A percentile compares a stretch with the other conserved stretches of the same genome.
Evolutionary conservation across 2,888 invertebrate species (phyloP).

Genomic region (Trichacis sp.): DNA sequence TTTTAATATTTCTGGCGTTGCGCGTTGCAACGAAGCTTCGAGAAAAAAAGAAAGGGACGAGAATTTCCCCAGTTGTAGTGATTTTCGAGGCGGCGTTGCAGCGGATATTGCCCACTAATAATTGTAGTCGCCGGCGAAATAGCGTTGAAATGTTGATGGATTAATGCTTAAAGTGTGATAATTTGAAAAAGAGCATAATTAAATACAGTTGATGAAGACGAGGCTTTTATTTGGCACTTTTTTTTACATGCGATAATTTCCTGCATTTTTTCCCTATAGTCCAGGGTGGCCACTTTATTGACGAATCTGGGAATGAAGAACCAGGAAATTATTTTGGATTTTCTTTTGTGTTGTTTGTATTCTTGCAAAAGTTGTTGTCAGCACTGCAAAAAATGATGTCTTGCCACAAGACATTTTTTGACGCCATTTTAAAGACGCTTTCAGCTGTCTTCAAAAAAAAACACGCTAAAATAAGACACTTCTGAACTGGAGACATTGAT

Average conservation of each 20-base stretch:
- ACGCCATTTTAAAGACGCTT: no score
- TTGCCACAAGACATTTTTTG: no score
- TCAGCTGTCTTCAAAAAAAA: no score
- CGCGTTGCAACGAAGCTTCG: not conserved
- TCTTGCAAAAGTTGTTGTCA: no score
- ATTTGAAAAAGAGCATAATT: constrained; percentile 9
- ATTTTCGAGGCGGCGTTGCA: constrained; percentile 1
- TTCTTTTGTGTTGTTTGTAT: no score
- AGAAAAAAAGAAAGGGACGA: no score
- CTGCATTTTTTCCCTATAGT: not conserved
- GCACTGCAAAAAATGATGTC: no score
- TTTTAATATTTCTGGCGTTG: not conserved
- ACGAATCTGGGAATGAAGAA: no score
- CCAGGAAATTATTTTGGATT: no score
- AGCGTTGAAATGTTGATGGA: not conserved
- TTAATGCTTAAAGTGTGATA: constrained; percentile 22
- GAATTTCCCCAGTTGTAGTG: not conserved
- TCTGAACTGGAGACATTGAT: no score
- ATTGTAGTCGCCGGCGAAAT: not conserved
- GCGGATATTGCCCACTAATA: not conserved
- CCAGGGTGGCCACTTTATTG: no score
- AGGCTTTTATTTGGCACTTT: not conserved
- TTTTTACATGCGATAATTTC: not conserved
- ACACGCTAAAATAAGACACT: no score
- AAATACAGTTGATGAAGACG: constrained; percentile 6